phyloP scores from a whole-genome alignment of 2,797 vertebrate species.

The Pseudochromis fuscus region DNA sequence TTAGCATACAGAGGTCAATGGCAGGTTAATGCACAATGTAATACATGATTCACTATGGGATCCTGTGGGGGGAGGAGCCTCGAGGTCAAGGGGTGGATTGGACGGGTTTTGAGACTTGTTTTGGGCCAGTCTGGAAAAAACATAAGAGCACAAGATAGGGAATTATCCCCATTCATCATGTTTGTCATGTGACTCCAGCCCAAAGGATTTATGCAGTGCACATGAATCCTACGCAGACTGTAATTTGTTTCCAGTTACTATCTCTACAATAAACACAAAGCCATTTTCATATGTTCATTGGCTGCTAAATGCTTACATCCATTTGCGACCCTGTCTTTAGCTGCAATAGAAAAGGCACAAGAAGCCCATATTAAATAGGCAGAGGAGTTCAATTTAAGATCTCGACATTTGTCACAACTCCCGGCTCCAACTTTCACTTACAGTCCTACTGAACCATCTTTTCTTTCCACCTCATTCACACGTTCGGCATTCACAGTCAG shows the following conservation, averaged over 20 bases:
- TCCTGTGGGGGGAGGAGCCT: conserved; percentile 36
- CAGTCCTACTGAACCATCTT: conserved; percentile 33
- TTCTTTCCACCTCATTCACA: conserved; percentile 41
- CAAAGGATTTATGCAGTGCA: conserved; percentile 17
- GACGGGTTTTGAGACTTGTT: conserved; percentile 56
- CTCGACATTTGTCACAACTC: conserved; percentile 29
- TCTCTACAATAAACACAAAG: no score
- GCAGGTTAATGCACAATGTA: conserved; percentile 79
- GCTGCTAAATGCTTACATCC: background rate
- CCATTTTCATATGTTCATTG: background rate
- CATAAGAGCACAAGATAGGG: conserved; percentile 36
- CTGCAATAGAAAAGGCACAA: conserved; percentile 30
- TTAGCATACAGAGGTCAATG: conserved; percentile 80
- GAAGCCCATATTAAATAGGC: conserved; percentile 11
- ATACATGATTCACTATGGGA: conserved; percentile 67
- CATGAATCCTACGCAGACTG: conserved; percentile 8
- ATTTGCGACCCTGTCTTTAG: conserved; percentile 13
- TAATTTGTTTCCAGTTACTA: background rate
- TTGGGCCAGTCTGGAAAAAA: conserved; percentile 65
- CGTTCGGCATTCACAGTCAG: conserved; percentile 65
- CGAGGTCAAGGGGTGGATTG: conserved; percentile 61
- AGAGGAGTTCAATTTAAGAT: conserved; percentile 42
- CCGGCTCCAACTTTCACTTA: conserved; percentile 46
- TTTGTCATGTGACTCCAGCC: conserved; percentile 60
- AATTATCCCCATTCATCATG: conserved; percentile 71